These are phyloP conservation scores for Apaloderma vittatum DNA, from an alignment of 2,113 vertebrate genomes.

Conservation along the genomic window DNA sequence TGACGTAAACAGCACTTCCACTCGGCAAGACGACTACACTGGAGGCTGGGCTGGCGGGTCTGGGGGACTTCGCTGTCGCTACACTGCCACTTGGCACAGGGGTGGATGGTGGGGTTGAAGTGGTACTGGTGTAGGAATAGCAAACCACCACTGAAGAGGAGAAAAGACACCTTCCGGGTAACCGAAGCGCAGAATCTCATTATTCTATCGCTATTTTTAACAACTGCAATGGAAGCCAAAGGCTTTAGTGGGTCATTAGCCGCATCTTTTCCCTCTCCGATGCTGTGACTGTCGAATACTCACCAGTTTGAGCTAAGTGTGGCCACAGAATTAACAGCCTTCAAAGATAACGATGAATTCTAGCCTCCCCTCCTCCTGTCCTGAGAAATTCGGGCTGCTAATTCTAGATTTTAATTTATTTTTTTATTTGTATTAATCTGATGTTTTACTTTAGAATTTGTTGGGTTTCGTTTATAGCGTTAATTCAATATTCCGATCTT, in stretches of 20 bases:
- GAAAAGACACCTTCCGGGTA: constrained; percentile 72
- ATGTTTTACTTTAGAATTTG: neutral
- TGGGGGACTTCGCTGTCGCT: constrained; percentile 90
- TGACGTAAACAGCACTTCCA: constrained; percentile 96
- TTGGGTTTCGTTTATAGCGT: neutral
- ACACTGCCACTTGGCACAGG: constrained; percentile 87
- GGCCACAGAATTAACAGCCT: neutral
- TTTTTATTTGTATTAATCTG: neutral
- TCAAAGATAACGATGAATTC: neutral
- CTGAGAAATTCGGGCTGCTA: neutral
- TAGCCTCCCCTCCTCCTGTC: neutral
- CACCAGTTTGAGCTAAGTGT: neutral
- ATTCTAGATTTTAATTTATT: neutral
- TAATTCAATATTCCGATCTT: neutral
- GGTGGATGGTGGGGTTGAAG: constrained; percentile 90
- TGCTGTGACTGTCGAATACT: neutral
- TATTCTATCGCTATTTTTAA: constrained; percentile 56
- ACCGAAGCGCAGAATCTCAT: constrained; percentile 58
- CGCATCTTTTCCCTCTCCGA: neutral
- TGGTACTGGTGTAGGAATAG: constrained; percentile 98
- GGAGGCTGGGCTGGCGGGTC: constrained; percentile 95
- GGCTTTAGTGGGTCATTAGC: neutral
- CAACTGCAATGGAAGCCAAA: constrained; percentile 50
- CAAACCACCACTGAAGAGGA: constrained; percentile 92
- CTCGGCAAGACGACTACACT: constrained; percentile 97